Percentiles rank a stretch among this genome's conserved stretches.
These are phyloP conservation scores for Numida meleagris DNA, from an alignment of 2,113 vertebrate genomes.

Conservation along the genomic window DNA sequence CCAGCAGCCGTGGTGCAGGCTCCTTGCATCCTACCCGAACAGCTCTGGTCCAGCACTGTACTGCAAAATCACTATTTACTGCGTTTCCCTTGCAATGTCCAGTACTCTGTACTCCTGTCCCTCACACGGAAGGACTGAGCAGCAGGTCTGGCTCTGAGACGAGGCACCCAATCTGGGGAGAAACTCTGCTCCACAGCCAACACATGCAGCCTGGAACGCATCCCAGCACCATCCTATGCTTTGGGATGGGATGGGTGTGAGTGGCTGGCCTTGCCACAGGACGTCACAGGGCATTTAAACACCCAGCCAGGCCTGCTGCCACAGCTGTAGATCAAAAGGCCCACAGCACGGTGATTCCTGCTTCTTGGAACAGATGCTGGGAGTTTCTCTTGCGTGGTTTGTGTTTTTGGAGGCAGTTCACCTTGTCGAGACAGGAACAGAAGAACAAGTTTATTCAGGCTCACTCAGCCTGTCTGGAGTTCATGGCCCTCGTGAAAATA, in stretches of 20 bases:
- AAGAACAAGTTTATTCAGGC: constrained; percentile 15
- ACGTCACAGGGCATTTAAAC: background rate
- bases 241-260: background rate
- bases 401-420: background rate
- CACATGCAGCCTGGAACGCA: background rate
- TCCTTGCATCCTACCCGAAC: background rate
- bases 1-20: background rate
- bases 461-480: background rate
- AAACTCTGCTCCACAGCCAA: background rate
- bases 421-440: background rate
- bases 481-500: background rate
- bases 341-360: background rate
- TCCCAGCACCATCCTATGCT: background rate
- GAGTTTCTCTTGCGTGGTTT: background rate
- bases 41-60: background rate
- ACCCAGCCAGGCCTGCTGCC: background rate
- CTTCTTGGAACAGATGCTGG: background rate
- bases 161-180: background rate
- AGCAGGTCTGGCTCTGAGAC: background rate
- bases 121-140: background rate
- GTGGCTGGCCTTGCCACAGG: background rate
- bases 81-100: background rate
- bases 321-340: background rate
- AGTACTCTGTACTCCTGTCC: background rate
- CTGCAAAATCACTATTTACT: background rate